phyloP scores from a whole-genome alignment of 2,888 invertebrate species.

The Eumacrocentrus americanus region DNA sequence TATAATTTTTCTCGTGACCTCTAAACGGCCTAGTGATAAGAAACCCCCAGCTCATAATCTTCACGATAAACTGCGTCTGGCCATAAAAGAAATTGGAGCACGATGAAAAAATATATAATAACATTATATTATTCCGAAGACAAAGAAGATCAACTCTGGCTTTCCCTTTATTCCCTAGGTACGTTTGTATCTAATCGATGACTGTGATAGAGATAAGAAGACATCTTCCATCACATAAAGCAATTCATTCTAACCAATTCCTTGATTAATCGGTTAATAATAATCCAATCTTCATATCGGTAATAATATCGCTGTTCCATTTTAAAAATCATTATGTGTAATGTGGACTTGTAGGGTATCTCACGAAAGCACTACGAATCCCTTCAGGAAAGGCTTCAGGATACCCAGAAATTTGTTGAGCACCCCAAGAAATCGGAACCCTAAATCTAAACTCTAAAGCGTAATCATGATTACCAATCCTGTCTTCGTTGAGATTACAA shows the following conservation, averaged over 20 bases:
- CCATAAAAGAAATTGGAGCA: conserved; percentile 31
- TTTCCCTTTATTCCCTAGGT: too few relatives aligned
- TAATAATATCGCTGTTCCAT: too few relatives aligned
- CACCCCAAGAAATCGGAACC: conserved; percentile 51
- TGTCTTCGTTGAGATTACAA: conserved; percentile 52
- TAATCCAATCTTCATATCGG: too few relatives aligned
- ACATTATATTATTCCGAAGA: too few relatives aligned
- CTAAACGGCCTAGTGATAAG: conserved; percentile 55
- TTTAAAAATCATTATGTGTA: conserved; percentile 47
- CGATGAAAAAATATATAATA: too few relatives aligned
- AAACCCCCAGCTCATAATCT: conserved; percentile 39
- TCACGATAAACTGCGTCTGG: conserved; percentile 37
- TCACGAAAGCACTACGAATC: conserved; percentile 54
- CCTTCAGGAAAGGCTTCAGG: conserved; percentile 33
- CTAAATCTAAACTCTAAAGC: conserved; percentile 52
- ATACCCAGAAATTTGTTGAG: conserved; percentile 33
- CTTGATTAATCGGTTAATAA: too few relatives aligned
- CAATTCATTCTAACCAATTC: too few relatives aligned
- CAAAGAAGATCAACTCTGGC: too few relatives aligned
- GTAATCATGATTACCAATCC: conserved; percentile 43
- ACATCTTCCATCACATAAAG: too few relatives aligned
- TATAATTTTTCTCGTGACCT: conserved; percentile 40
- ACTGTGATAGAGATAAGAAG: too few relatives aligned
- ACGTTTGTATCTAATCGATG: too few relatives aligned
- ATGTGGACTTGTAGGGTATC: conserved; percentile 54